Evolutionary conservation across 2,797 vertebrate genomes (phyloP), one percentile per base, ranked within the genome.

Genomic region (Spinus pinus): DNA sequence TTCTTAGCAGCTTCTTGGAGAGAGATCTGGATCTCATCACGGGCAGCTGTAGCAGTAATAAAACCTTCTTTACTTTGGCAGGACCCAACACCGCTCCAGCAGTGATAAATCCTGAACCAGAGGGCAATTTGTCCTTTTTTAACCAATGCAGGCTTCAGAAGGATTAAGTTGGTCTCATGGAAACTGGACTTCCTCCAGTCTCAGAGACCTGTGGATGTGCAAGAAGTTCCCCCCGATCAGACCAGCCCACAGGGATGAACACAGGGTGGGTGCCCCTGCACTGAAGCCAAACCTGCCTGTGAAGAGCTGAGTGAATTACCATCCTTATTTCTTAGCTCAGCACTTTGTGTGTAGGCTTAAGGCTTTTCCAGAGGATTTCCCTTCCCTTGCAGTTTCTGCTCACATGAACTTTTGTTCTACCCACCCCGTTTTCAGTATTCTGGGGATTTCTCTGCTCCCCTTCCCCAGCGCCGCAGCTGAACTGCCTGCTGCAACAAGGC

Each of bases 341-440:
- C 84, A 82, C 31, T 87, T 89, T 81, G 42, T 24, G 28, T 53
- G 53, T 58, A 93, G 57, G 78, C 71, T 92, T 64, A 92, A 89
- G 89, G 86, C 74, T 73, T 77, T 94, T 90, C 81, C 81, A 85
- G 78, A 91, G 90, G 90, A 95, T 88, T 95, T 88, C 93, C 88
- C 78, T 93, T 90, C 22, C 49, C 74, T 71, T 85, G 81, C 92
- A 90, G 81, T 70, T 92, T 67, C 62, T 18, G 25, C 75, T 61
- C 8, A 0, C 16, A 15, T 2, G 0, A 74, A 88, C 75, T 95
- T 88, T 47, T n/a, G 9, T 46, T 72, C 64, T 69, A 62, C 24
- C 42, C 42, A 33, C 57, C 28, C 37, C 41, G 7, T 74, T 82
- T 39, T 58, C 33, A 51, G 44, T 14, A 31, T 54, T 53, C 86